phyloP scores from a whole-genome alignment of 2,888 invertebrate genomes.

The Thyatira batis region DNA sequence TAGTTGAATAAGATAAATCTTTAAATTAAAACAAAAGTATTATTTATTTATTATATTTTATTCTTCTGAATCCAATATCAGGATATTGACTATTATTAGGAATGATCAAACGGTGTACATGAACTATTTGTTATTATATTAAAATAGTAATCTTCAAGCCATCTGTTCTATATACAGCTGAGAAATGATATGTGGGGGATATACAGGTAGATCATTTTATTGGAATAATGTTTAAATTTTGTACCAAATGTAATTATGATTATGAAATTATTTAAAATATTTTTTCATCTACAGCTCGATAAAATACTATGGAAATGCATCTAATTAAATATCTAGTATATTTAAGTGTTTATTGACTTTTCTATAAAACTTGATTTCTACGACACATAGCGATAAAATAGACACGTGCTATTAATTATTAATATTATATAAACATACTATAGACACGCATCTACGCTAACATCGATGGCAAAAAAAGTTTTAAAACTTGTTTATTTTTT shows the following conservation, averaged over 20 bases:
- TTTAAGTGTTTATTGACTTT: neutral
- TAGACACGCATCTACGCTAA: neutral
- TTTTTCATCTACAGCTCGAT: too few species aligned
- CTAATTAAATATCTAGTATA: too few species aligned
- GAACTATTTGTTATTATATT: slow-evolving; percentile 31
- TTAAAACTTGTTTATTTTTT: neutral
- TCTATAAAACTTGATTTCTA: neutral
- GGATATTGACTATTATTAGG: slow-evolving; percentile 54
- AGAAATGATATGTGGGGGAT: slow-evolving; percentile 39
- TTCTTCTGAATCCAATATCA: slow-evolving; percentile 50
- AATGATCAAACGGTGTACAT: slow-evolving; percentile 44
- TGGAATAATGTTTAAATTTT: slow-evolving; percentile 2
- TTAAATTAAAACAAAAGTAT: slow-evolving; percentile 17
- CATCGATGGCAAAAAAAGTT: neutral
- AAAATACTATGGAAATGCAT: too few species aligned
- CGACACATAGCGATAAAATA: neutral
- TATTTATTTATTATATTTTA: slow-evolving; percentile 37
- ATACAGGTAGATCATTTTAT: slow-evolving; percentile 27
- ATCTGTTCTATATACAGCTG: slow-evolving; percentile 38
- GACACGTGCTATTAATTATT: neutral
- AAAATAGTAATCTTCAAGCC: slow-evolving; percentile 47
- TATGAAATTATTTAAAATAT: too few species aligned
- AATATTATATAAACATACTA: neutral
- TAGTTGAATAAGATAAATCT: neutral
- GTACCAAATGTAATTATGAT: neutral